phyloP scores from a whole-genome alignment of 2,888 invertebrate species.

The Drosophila atripex region DNA sequence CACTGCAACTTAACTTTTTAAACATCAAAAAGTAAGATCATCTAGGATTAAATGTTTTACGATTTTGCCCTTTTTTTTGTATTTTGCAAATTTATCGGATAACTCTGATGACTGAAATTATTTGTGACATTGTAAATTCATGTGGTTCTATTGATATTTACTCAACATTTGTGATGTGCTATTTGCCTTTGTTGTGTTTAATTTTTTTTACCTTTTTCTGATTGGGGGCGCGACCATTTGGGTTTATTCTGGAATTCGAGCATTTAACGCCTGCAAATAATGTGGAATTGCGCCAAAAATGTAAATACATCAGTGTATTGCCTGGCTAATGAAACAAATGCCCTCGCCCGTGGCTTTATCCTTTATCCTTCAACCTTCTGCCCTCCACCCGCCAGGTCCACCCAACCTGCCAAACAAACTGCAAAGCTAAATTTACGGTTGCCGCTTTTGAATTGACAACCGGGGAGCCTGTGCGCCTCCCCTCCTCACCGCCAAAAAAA shows the following conservation, averaged over 20 bases:
- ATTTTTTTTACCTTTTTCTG: conserved; percentile 2
- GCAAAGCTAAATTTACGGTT: conserved; percentile 70
- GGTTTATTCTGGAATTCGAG: conserved; percentile 24
- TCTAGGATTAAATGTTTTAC: not conserved
- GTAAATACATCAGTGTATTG: conserved; percentile 51
- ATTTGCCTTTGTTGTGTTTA: conserved; percentile 1
- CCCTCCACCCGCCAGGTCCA: conserved; percentile 19
- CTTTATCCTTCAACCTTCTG: not conserved
- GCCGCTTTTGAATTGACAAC: conserved; percentile 59
- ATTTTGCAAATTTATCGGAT: not conserved
- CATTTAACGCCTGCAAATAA: conserved; percentile 58
- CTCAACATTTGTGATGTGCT: conserved; percentile 11
- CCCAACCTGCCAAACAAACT: conserved; percentile 59
- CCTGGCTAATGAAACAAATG: conserved; percentile 54
- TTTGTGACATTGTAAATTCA: conserved; percentile 1
- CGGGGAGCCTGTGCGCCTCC: conserved; percentile 5
- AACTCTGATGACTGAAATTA: not conserved
- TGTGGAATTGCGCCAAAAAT: conserved; percentile 31
- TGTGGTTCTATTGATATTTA: not conserved
- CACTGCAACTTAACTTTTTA: no score
- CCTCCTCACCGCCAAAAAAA: not conserved
- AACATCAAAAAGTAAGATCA: not conserved
- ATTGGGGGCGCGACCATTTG: conserved; percentile 11
- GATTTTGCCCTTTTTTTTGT: not conserved
- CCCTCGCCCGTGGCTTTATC: not conserved